Evolutionary conservation across 2,113 vertebrate species (phyloP), one percentile per base, ranked within the genome.

Genomic region (Vanacampus margaritifer): DNA sequence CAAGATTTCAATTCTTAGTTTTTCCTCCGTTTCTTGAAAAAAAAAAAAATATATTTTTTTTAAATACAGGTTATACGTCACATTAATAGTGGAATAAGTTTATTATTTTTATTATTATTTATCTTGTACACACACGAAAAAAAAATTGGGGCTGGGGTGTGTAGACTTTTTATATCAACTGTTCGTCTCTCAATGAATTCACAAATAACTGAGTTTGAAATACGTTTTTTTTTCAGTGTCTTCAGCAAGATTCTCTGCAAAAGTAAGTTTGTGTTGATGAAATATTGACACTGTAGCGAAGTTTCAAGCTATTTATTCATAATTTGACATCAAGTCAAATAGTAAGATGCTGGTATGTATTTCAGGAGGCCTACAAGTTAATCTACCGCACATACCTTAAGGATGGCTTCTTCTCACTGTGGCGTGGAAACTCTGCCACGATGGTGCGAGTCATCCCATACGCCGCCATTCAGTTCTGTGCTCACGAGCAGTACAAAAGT

Each of bases 401-500:
- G 2, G 93, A 98, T 67, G 97, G 97, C 68, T 93, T 99, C 89
- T 78, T 96, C 86, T 98, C 95, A 75, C 87, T 99, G 60, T 99
- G 97, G 97, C 90, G 97, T 1, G 97, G 97, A 0, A 99, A 99
- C 84, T 98, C 97, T 0, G 97, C 97, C 90, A 99, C 96, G 75
- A 98, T 99, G 97, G 97, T 98, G 35, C 93, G 97, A 0, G 97
- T 99, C 39, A 90, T 98, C 64, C 97, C 96, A 0, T 99, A 98
- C 0, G 97, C 97, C 1, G 95, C 96, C 90, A 97, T 99, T 76
- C 97, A 99, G 93, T 99, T 99, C 91, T 98, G 94, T 16, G 93
- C 96, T 0, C 96, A 99, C 0, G 97, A 99, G 73, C 94, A 99
- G 85, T 99, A 96, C 93, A 99, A 98, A 79, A 84, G 87, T 23